Evolutionary conservation across 2,113 vertebrate genomes (phyloP), one percentile per base, ranked within the genome.

Genomic region (Myocastor coypus): DNA sequence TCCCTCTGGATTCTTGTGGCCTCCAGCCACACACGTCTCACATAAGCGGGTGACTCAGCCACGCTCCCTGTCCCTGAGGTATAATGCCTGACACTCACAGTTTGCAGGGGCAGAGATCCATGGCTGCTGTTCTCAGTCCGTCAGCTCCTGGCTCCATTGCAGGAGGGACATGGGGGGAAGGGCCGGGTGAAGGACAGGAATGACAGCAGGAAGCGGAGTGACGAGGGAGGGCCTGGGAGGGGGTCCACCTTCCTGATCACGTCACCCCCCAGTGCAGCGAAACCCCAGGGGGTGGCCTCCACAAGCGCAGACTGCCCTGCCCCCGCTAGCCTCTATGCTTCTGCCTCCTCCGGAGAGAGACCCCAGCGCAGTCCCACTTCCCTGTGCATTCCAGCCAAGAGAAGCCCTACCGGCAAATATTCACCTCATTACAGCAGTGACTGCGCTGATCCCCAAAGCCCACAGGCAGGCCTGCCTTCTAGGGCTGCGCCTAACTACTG

Each of bases 401-500:
- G 59, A 63, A 86, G 0, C 19, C 19, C 26, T 4, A 1, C 2
- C 1, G 34, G 71, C 28, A 52, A 59, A n/a, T 24, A 64, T 0
- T n/a, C 2, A 0, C 69, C 59, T 0, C 34, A 46, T 83, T 26
- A 12, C 12, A 37, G 71, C 6, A 28, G 7, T 2, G 40, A 66
- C 1, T 26, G 50, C 50, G 52, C 77, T 6, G 28, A 37, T 20
- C 16, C 32, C 7, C 4, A 2, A 63, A 12, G 12, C 66, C 26
- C 0, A 0, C 52, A 30, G n/a, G 52, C n/a, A n/a, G 26, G 4
- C 1, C 3, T 17, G 57, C 34, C 12, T 12, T 28, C 26, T 1
- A 3, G 34, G 32, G 4, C 28, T 5, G 37, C 7, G 5, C 8
- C 4, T 0, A 0, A 17, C 71, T 4, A 2, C 28, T 75, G 83